Base-by-base conservation (phyloP, 1,140 invertebrate genomes). In the Leptopilina boulardi region DNA sequence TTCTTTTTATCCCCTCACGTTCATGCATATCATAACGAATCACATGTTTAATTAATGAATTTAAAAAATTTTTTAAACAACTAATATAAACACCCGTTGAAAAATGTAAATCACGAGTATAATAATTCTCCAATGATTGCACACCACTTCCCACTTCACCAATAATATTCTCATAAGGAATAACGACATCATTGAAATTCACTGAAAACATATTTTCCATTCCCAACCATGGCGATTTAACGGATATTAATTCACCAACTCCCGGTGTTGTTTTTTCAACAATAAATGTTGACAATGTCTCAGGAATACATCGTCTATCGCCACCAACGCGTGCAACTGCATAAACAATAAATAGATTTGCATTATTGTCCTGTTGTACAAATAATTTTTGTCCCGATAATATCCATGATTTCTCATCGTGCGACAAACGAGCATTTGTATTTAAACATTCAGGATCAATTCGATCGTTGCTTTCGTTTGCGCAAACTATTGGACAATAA, bases 251-350 rank as follows among this genome's bases (percentile, higher is more conserved):
- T 19, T 78, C 71, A 0, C 92, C 93, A 0, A 98, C 92, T 23
- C 96, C 96, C 10, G 93, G 92, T 83, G 93, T 94, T 23, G 89
- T 87, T 75, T 93, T 90, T 77, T 97, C 96, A 1, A 98, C 94
- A 73, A 97, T 91, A 82, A 98, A 96, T 3, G 94, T 93, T 0
- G 94, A 93, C 0, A 96, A 87, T 80, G 90, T 78, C 0, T 90
- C 84, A 79, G 80, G 0, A 82, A 78, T 0, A 42, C 30, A 42
- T 9, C 84, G 80, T 11, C 85, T 71, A 3, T 87, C 76, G 73
- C 87, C 87, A 0, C 73, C 23, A 0, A 87, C 80, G 6, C 59
- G 82, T 70, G 2, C 88, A 88, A 87, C 77, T 0, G 91, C 91
- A 56, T 93, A 86, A 0, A 93, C 91, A 3, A 94, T 70, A 72